Conservation (phyloP, 2,888 invertebrate species). For the Ophion ellenae region DNA sequence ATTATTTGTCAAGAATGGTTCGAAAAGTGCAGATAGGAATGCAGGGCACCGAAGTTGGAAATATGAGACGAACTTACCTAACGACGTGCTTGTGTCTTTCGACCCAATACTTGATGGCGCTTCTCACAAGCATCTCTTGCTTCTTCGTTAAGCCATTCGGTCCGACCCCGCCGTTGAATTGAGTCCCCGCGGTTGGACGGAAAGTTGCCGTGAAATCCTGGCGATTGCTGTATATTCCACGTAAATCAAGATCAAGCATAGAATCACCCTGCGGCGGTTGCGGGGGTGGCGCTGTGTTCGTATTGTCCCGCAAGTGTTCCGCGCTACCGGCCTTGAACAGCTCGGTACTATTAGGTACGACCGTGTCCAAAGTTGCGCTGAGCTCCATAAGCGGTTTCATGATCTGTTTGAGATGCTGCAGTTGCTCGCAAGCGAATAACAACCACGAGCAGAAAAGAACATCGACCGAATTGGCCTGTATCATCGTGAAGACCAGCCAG, state of each 20-base stretch:
- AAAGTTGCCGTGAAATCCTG: conserved; percentile 92
- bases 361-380: conserved; percentile 92
- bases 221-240: conserved; percentile 91
- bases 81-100: conserved; percentile 95
- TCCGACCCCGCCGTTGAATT: conserved; percentile 85
- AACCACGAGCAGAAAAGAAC: conserved; percentile 94
- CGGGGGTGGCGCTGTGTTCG: conserved; percentile 68
- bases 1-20: background rate
- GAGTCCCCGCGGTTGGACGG: conserved; percentile 85
- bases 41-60: background rate
- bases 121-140: conserved; percentile 93
- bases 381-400: conserved; percentile 95
- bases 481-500: conserved; percentile 88
- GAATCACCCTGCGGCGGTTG: conserved; percentile 75
- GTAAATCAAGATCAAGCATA: conserved; percentile 87
- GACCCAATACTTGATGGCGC: conserved; percentile 95
- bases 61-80: conserved; percentile 85
- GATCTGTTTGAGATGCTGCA: conserved; percentile 93
- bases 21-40: background rate
- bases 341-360: conserved; percentile 85
- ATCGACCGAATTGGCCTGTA: conserved; percentile 87
- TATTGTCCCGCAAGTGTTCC: conserved; percentile 77
- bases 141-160: conserved; percentile 93
- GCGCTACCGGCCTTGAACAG: conserved; percentile 83
- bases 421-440: conserved; percentile 93